Conservation (phyloP, 2,797 vertebrate species). For the Diplodus puntazzo region DNA sequence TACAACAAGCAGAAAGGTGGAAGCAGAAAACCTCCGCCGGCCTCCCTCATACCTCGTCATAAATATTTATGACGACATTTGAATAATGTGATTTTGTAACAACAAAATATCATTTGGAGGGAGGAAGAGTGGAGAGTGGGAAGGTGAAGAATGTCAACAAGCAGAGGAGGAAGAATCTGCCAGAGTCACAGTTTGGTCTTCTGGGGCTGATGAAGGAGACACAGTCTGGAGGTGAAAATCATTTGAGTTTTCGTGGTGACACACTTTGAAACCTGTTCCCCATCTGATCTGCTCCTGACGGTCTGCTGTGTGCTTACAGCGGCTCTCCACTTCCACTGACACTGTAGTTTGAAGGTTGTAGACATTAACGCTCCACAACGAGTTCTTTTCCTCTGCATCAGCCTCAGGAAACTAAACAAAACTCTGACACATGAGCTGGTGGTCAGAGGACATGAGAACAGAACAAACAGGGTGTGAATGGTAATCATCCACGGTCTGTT, state of each 20-base stretch:
- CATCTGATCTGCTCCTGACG: neutral
- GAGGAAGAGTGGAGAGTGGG: slow-evolving; percentile 13
- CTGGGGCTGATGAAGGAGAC: slow-evolving; percentile 7
- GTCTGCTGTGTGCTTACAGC: neutral
- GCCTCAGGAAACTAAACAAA: neutral
- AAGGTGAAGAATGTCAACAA: slow-evolving; percentile 38
- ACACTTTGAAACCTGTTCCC: neutral
- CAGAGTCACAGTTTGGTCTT: neutral
- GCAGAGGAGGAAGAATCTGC: slow-evolving; percentile 15
- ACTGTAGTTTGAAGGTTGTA: neutral
- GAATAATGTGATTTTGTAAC: slow-evolving; percentile 64
- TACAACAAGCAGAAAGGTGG: slow-evolving; percentile 32
- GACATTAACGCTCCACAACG: neutral
- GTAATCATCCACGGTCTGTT: neutral
- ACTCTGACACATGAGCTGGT: too few species aligned
- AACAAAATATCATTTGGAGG: slow-evolving; percentile 54
- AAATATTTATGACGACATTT: slow-evolving; percentile 66
- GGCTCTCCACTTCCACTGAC: neutral
- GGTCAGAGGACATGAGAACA: neutral
- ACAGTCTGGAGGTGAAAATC: neutral
- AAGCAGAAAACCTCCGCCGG: slow-evolving; percentile 16
- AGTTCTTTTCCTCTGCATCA: neutral
- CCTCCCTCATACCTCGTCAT: slow-evolving; percentile 29
- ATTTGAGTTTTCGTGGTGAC: slow-evolving; percentile 24
- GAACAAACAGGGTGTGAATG: neutral